These are phyloP conservation scores for Bovichtus variegatus DNA, from an alignment of 2,797 vertebrate species.

Conservation along the genomic window DNA sequence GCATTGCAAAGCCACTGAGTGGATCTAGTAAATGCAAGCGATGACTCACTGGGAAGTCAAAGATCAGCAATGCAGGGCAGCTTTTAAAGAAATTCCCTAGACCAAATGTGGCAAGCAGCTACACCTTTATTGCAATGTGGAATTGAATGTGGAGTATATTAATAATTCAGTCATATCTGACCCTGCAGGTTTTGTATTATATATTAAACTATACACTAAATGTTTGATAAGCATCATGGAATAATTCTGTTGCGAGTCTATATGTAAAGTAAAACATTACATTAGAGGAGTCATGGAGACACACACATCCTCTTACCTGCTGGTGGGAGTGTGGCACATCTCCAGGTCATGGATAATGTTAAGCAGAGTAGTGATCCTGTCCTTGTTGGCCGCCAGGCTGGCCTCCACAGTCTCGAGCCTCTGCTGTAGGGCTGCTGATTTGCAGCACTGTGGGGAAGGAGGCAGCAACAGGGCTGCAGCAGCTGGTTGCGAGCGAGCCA, in stretches of 20 bases:
- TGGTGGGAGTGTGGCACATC: slow-evolving; percentile 90
- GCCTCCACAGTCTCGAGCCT: slow-evolving; percentile 92
- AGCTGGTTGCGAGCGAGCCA: slow-evolving; percentile 78
- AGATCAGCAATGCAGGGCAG: slow-evolving; percentile 51
- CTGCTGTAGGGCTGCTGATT: slow-evolving; percentile 86
- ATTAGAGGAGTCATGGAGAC: not conserved
- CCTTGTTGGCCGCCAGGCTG: slow-evolving; percentile 93
- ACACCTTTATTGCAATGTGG: slow-evolving; percentile 9
- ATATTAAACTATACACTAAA: not conserved
- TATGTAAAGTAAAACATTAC: not conserved
- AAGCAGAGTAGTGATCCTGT: slow-evolving; percentile 94
- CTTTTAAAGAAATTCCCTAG: slow-evolving; percentile 50
- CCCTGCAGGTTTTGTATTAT: slow-evolving; percentile 6
- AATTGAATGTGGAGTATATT: slow-evolving; percentile 24
- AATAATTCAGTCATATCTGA: slow-evolving; percentile 38
- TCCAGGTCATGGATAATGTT: slow-evolving; percentile 98
- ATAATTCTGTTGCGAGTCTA: not conserved
- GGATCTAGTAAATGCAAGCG: slow-evolving; percentile 34
- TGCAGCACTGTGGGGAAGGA: slow-evolving; percentile 72
- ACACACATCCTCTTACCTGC: slow-evolving; percentile 85
- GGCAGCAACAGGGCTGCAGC: slow-evolving; percentile 68
- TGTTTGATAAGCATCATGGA: not conserved
- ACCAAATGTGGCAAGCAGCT: slow-evolving; percentile 42
- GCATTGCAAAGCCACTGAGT: slow-evolving; percentile 22
- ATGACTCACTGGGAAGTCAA: slow-evolving; percentile 48